These are phyloP conservation scores for Hassar affinis DNA, from an alignment of 2,113 vertebrate species.

Conservation along the genomic window DNA sequence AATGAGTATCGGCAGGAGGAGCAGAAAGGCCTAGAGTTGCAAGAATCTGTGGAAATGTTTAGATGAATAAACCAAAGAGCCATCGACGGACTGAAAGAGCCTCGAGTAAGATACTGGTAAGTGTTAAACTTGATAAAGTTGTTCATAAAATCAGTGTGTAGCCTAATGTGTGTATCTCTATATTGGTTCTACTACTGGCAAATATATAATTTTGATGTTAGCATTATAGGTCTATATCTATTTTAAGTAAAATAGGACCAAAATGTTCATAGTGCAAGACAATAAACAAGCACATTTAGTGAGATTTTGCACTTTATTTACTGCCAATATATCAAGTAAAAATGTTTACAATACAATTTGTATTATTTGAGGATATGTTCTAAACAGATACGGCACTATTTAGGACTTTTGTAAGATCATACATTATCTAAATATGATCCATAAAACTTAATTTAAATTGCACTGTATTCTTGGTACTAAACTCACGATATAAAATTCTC, in stretches of 20 bases:
- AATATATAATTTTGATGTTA: background rate
- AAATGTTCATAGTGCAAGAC: background rate
- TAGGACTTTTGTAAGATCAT: background rate
- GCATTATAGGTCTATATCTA: background rate
- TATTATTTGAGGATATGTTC: background rate
- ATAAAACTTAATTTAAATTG: background rate
- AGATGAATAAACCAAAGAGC: constrained; percentile 18
- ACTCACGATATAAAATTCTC: background rate
- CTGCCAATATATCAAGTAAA: background rate
- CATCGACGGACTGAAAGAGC: constrained; percentile 1
- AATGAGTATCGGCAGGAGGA: constrained; percentile 6
- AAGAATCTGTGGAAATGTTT: constrained; percentile 9
- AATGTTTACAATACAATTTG: background rate
- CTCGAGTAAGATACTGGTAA: constrained; percentile 23
- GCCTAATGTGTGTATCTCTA: background rate
- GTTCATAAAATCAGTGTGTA: background rate
- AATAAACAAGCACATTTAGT: background rate
- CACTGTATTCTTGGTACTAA: background rate
- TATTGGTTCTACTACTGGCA: background rate
- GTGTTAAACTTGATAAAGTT: constrained; percentile 24
- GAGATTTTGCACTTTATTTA: background rate
- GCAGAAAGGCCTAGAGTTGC: constrained; percentile 27
- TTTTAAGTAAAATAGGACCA: background rate
- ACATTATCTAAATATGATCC: background rate
- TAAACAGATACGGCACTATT: background rate